Evolutionary conservation across 2,888 invertebrate genomes (phyloP).

Genomic region (Drosophila mettleri): DNA sequence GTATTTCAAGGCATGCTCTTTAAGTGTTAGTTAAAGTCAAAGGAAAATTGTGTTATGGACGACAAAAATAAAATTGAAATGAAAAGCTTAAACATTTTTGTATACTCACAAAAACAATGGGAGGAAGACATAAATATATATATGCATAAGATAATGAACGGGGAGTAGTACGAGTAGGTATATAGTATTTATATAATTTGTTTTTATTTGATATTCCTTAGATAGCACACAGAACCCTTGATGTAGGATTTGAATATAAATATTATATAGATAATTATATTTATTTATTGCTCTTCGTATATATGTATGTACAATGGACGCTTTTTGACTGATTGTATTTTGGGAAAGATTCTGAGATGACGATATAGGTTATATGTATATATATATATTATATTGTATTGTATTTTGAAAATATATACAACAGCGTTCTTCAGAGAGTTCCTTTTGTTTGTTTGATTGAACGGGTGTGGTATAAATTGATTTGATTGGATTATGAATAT

Average conservation of each 20-base stretch:
- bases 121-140: conserved; percentile 74
- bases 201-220: conserved; percentile 41
- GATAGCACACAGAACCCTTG: conserved; percentile 44
- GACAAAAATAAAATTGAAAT: conserved; percentile 42
- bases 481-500: conserved; percentile 23
- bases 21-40: neutral
- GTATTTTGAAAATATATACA: conserved; percentile 79
- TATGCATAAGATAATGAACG: conserved; percentile 75
- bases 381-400: conserved; percentile 32
- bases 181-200: conserved; percentile 28
- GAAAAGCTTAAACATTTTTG: conserved; percentile 71
- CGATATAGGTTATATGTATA: conserved; percentile 21
- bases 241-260: conserved; percentile 22
- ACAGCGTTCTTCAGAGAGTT: conserved; percentile 69
- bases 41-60: conserved; percentile 4
- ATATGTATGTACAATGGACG: conserved; percentile 65
- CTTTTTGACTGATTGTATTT: conserved; percentile 35
- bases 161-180: conserved; percentile 66
- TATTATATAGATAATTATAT: conserved; percentile 5
- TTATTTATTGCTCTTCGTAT: conserved; percentile 42
- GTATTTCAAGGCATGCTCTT: conserved; percentile 20
- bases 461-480: conserved; percentile 22
- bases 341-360: conserved; percentile 23
- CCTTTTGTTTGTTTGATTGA: conserved; percentile 25
- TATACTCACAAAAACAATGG: conserved; percentile 80